Conservation (phyloP, 2,113 vertebrate species). For the Tupaia chinensis region DNA sequence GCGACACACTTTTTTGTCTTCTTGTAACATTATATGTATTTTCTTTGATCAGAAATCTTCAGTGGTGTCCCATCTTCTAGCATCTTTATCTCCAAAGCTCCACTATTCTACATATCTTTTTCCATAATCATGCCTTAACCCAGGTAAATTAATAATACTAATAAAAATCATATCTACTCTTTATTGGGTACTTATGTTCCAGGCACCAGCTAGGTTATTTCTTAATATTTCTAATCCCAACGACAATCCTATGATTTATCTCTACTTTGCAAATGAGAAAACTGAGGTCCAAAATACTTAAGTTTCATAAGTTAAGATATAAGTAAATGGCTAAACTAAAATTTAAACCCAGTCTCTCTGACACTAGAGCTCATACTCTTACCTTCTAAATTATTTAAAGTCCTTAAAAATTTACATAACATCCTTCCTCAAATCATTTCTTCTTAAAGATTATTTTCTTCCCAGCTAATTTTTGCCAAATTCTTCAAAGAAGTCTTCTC, state of each 20-base stretch:
- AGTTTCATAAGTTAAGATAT: not conserved
- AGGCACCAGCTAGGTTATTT: not conserved
- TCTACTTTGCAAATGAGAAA: not conserved
- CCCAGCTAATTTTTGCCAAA: not conserved
- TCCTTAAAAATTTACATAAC: not conserved
- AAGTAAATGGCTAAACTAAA: not conserved
- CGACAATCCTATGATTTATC: not conserved
- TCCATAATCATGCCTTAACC: not conserved
- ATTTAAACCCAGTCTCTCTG: not conserved
- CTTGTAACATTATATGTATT: constrained; percentile 4
- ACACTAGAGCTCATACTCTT: not conserved
- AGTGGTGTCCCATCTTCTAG: not conserved
- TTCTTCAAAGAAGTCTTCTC: not conserved
- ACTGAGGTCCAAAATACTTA: not conserved
- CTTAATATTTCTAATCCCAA: constrained; percentile 6
- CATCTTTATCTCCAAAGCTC: not conserved
- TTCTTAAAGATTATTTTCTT: constrained; percentile 13
- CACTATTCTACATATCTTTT: not conserved
- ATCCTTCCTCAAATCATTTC: not conserved
- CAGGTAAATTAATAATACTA: not conserved
- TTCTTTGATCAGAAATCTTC: not conserved
- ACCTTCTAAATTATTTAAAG: constrained; percentile 6
- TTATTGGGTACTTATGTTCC: not conserved
- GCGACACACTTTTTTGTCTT: not conserved
- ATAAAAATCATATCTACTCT: not conserved